A percentile compares a stretch with the other conserved stretches of the same genome.
These are phyloP conservation scores for Meandrusa payeni DNA, from an alignment of 2,888 invertebrate species.

Conservation along the genomic window DNA sequence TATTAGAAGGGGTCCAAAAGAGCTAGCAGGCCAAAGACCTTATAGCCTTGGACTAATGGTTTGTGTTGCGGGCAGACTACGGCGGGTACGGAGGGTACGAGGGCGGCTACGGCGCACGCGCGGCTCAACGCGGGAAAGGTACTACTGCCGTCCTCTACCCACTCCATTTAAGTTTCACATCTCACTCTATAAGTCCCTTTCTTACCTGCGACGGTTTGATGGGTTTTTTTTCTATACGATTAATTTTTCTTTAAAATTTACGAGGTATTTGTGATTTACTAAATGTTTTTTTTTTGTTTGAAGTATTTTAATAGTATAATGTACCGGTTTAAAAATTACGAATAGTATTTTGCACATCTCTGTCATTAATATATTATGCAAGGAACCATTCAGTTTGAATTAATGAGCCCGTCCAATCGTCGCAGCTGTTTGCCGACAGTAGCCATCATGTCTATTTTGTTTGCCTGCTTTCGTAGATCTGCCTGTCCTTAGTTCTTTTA, in stretches of 20 bases:
- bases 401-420: conserved; percentile 16
- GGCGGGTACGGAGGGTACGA: conserved; percentile 93
- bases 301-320: no score
- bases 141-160: conserved; percentile 72
- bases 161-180: conserved; percentile 24
- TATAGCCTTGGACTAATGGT: conserved; percentile 68
- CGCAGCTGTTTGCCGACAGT: conserved; percentile 7
- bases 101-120: conserved; percentile 93
- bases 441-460: conserved; percentile 5
- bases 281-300: no score
- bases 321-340: no score
- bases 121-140: conserved; percentile 94
- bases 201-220: conserved; percentile 9
- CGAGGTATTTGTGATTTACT: no score
- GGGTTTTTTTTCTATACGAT: conserved; percentile 1
- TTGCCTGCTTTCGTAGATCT: conserved; percentile 25
- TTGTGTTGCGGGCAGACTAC: conserved; percentile 87
- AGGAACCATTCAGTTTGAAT: no score
- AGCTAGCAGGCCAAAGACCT: conserved; percentile 3
- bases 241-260: no score
- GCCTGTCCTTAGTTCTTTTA: conserved; percentile 19
- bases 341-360: no score
- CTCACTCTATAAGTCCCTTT: conserved; percentile 17
- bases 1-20: not conserved
- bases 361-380: no score